These are phyloP conservation scores for Dipodomys stephensi DNA, from an alignment of 2,113 vertebrate species.

Conservation along the genomic window DNA sequence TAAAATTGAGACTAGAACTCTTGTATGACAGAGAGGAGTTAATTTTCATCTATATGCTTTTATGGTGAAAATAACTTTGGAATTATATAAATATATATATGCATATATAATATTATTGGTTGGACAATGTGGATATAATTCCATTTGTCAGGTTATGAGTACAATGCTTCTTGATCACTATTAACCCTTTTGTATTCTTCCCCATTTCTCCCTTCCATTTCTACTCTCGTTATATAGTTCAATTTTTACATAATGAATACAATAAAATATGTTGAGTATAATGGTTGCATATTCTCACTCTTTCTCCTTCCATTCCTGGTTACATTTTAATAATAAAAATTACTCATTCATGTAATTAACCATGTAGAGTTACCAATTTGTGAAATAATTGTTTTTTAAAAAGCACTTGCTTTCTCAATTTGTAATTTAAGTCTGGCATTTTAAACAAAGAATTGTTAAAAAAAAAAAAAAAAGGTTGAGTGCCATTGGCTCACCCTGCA, in stretches of 20 bases:
- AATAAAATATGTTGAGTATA: too few species aligned
- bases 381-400: conserved; percentile 49
- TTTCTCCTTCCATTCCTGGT: too few species aligned
- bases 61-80: conserved; percentile 20
- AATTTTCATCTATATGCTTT: conserved; percentile 42
- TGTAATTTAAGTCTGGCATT: conserved; percentile 44
- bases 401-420: conserved; percentile 46
- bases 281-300: too few species aligned
- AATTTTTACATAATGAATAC: too few species aligned
- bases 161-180: too few species aligned
- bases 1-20: background rate
- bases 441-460: conserved; percentile 6
- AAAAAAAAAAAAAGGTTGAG: too few species aligned
- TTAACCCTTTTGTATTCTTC: too few species aligned
- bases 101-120: background rate
- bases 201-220: too few species aligned
- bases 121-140: too few species aligned
- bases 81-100: background rate
- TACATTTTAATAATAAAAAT: conserved; percentile 37
- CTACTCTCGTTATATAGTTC: too few species aligned
- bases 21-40: background rate
- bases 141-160: too few species aligned
- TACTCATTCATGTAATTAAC: conserved; percentile 1
- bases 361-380: conserved; percentile 13
- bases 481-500: too few species aligned